A percentile compares a stretch with the other conserved stretches of the same genome.
phyloP scores from a whole-genome alignment of 2,797 vertebrate species.

The Valencia hispanica region DNA sequence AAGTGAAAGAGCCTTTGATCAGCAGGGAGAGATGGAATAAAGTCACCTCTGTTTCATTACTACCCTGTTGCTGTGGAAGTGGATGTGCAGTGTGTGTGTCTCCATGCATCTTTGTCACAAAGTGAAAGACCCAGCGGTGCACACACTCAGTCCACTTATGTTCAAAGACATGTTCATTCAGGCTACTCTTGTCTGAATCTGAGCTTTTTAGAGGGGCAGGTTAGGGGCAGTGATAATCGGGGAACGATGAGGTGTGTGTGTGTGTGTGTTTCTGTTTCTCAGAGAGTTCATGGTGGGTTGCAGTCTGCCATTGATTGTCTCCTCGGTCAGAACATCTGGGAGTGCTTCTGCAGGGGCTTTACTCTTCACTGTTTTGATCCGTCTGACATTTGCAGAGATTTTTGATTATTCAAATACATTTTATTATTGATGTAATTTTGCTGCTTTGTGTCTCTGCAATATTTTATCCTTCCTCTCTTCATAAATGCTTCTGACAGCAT shows the following conservation, averaged over 20 bases:
- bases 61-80: constrained; percentile 44
- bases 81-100: constrained; percentile 28
- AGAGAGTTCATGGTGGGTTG: not conserved
- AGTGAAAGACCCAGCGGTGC: constrained; percentile 33
- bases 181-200: constrained; percentile 18
- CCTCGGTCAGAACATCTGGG: constrained; percentile 33
- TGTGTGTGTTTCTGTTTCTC: not conserved
- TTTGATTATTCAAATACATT: not conserved
- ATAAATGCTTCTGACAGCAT: constrained; percentile 2
- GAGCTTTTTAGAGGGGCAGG: constrained; percentile 23
- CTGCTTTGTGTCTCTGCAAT: not conserved
- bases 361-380: not conserved
- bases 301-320: constrained; percentile 31
- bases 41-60: constrained; percentile 63
- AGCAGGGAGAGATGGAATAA: constrained; percentile 45
- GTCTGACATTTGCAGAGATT: constrained; percentile 2
- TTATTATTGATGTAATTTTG: constrained; percentile 8
- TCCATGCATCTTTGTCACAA: constrained; percentile 43
- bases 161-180: constrained; percentile 41
- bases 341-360: constrained; percentile 5
- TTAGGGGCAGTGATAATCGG: constrained; percentile 11
- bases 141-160: constrained; percentile 33
- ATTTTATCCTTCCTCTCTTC: constrained; percentile 2
- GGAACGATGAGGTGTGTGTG: constrained; percentile 18
- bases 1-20: constrained; percentile 66